phyloP scores from a whole-genome alignment of 2,888 invertebrate genomes.

The Linnaemya tessellans region DNA sequence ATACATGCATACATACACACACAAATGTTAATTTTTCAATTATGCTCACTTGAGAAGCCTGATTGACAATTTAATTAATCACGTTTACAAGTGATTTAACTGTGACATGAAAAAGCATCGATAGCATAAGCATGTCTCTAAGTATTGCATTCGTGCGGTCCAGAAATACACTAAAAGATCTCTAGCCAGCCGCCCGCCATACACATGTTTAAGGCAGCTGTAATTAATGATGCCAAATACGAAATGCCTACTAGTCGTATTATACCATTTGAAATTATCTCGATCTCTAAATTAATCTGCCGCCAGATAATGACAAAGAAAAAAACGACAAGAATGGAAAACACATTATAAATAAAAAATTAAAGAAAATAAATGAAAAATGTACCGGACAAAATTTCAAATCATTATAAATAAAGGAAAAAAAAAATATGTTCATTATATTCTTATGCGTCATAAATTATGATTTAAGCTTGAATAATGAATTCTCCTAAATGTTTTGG shows the following conservation, averaged over 20 bases:
- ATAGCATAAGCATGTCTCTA: not conserved
- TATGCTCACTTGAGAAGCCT: not conserved
- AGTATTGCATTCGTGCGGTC: not conserved
- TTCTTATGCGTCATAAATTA: slow-evolving; percentile 16
- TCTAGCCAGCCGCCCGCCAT: not conserved
- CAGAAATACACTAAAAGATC: not conserved
- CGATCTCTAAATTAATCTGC: slow-evolving; percentile 26
- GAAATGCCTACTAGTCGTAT: not conserved
- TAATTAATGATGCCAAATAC: slow-evolving; percentile 31
- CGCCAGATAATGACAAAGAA: slow-evolving; percentile 4
- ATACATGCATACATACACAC: too few relatives aligned
- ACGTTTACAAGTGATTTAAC: not conserved
- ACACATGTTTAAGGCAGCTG: not conserved
- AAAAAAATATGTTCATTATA: not conserved
- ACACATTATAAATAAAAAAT: slow-evolving; percentile 13
- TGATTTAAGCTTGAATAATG: slow-evolving; percentile 19
- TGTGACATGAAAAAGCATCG: not conserved
- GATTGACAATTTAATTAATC: slow-evolving; percentile 6
- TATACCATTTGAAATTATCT: not conserved
- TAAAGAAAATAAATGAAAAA: slow-evolving; percentile 15
- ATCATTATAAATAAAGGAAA: slow-evolving; percentile 11
- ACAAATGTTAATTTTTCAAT: not conserved
- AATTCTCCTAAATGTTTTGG: not conserved
- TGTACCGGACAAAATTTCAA: slow-evolving; percentile 29
- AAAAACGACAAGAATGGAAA: not conserved